These are phyloP conservation scores for Griposia aprilina DNA, from an alignment of 2,888 invertebrate species.

Conservation along the genomic window DNA sequence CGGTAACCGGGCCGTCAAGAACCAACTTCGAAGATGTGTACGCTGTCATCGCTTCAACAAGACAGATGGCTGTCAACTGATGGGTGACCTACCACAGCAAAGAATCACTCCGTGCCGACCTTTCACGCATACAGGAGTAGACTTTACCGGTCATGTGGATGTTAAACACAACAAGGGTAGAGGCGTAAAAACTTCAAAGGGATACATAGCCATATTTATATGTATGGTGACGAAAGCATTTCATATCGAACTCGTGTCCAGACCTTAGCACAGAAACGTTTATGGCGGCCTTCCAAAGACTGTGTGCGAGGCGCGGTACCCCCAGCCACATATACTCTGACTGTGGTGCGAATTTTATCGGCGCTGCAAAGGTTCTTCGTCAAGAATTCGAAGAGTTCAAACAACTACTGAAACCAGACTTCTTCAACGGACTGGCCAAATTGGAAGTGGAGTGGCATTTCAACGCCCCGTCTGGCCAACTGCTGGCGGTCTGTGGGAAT, in stretches of 20 bases:
- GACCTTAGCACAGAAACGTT: neutral
- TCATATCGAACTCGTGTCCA: slow-evolving; percentile 4
- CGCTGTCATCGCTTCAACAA: slow-evolving; percentile 8
- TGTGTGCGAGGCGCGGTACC: slow-evolving; percentile 37
- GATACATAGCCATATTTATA: no score
- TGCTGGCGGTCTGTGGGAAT: no score
- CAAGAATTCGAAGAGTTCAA: no score
- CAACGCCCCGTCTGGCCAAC: no score
- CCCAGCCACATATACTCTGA: slow-evolving; percentile 46
- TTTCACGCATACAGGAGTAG: slow-evolving; percentile 25
- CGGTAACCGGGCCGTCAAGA: neutral
- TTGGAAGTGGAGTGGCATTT: no score
- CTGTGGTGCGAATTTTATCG: no score
- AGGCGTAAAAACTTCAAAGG: no score
- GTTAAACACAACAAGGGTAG: no score
- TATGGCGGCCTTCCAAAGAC: slow-evolving; percentile 19
- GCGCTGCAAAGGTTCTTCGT: no score
- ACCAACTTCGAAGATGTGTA: slow-evolving; percentile 6
- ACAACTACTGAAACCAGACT: slow-evolving; percentile 17
- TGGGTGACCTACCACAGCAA: slow-evolving; percentile 20
- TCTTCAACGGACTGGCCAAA: no score
- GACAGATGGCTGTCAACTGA: slow-evolving; percentile 5
- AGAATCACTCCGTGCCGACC: slow-evolving; percentile 9
- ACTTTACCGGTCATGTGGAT: slow-evolving; percentile 38
- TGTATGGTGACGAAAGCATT: slow-evolving; percentile 31